Base-by-base conservation (phyloP, 2,113 vertebrate genomes). In the Tychaedon coryphoeus region DNA sequence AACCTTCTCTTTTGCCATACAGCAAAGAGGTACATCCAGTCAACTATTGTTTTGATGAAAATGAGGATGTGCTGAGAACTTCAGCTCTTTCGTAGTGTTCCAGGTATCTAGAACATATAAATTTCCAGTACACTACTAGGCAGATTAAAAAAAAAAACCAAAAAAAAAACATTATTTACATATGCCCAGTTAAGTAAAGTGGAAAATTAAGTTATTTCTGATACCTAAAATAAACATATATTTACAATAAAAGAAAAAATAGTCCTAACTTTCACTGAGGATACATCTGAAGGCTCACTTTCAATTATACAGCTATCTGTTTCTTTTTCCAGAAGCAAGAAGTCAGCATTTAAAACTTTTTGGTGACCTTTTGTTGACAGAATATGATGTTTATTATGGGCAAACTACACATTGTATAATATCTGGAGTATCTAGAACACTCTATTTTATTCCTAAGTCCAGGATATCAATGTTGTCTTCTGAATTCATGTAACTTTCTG, bases 111-210 rank as follows among this genome's bases (percentile, higher is more conserved):
- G 24, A 66, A 34, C 1, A 22, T n/a, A 47, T 4, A 69, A 20
- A 47, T 29, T 2, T 64, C 61, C 29, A 65, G 4, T 43, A 25
- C 3, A 22, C 7, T 42, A 31, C 1, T 14, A 4, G 2, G 3
- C 19, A 51, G n/a, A 36, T 51, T 34, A 15, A 36, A 65, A 43
- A 43, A 57, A 81, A 43, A 50, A n/a, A 19, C n/a, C n/a, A 66
- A 28, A 29, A 53, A 25, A 24, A 65, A 53, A 11, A 12, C 1
- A 15, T 53, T 23, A 10, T 86, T 51, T 69, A 25, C 5, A 3
- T 67, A 15, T 7, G 3, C 29, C 14, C 10, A 53, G 6, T 33
- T 72, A 42, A 54, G 33, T 56, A 38, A 71, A 85, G 9, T 62
- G 15, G 23, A 74, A 75, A 79, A 72, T 2, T 10, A 45, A 20